phyloP scores from a whole-genome alignment of 2,888 invertebrate species.

The Alentia gelatinosa region DNA sequence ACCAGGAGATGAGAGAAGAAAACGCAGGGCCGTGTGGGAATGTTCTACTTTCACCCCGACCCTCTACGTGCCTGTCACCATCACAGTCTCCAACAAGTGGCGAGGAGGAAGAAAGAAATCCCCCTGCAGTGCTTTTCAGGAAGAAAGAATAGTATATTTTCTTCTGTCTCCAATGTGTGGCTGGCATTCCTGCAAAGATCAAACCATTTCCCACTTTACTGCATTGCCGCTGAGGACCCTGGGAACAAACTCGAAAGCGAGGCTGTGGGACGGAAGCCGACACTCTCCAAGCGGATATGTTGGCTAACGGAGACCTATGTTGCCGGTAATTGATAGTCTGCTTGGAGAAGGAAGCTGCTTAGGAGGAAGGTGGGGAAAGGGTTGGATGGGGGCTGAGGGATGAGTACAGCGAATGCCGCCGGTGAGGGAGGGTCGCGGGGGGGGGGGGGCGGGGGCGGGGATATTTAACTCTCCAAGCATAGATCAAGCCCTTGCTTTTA shows the following conservation, averaged over 20 bases:
- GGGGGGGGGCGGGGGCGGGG: not conserved
- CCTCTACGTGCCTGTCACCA: not conserved
- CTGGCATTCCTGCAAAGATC: not conserved
- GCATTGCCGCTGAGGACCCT: not conserved
- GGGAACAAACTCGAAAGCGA: not conserved
- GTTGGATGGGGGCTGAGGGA: not conserved
- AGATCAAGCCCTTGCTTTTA: no score
- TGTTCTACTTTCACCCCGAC: not conserved
- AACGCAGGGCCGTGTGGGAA: not conserved
- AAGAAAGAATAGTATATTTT: conserved; percentile 7
- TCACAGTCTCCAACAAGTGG: not conserved
- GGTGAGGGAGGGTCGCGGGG: not conserved
- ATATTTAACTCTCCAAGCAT: no score
- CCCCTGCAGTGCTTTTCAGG: conserved; percentile 6
- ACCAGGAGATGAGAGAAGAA: not conserved
- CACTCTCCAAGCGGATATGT: not conserved
- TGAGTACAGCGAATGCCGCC: not conserved
- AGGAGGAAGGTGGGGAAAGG: no score
- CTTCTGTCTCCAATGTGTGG: not conserved
- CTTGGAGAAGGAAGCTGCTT: not conserved
- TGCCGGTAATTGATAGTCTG: not conserved
- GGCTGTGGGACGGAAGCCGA: not conserved
- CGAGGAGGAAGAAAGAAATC: not conserved
- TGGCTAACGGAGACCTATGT: not conserved
- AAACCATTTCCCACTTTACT: conserved; percentile 16